Evolutionary conservation across 92 coral and sea anemone species (phyloP).

Genomic region (Epizoanthus illoricatus): DNA sequence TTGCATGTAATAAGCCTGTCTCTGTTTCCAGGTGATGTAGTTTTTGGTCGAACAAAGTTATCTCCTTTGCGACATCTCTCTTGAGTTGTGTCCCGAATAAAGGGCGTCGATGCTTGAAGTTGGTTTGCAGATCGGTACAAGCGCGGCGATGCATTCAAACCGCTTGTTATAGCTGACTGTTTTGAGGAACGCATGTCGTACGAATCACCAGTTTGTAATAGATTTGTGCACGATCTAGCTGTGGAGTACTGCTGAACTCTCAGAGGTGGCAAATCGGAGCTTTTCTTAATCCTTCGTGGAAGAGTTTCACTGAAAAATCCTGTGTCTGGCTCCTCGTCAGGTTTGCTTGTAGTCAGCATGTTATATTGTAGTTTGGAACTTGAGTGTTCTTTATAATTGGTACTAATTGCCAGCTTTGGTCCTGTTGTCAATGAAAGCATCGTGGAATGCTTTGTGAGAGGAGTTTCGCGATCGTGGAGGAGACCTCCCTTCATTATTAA

Average conservation of each 20-base stretch:
- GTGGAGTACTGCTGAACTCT: not conserved
- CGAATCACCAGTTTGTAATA: not conserved
- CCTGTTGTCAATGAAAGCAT: slow-evolving; percentile 14
- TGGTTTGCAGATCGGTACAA: not conserved
- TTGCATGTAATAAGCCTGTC: not conserved
- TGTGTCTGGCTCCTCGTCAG: not conserved
- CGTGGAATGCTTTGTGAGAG: not conserved
- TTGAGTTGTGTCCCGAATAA: not conserved
- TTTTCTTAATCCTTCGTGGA: not conserved
- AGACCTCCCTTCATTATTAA: not conserved
- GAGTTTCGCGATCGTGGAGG: not conserved
- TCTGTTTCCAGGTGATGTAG: not conserved
- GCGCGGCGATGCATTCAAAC: not conserved
- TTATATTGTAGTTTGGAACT: slow-evolving; percentile 23
- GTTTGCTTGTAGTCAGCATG: not conserved
- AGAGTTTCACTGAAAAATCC: not conserved
- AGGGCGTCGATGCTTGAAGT: not conserved
- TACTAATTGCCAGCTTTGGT: not conserved
- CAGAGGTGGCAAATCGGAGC: slow-evolving; percentile 26
- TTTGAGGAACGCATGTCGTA: slow-evolving; percentile 10
- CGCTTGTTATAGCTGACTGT: not conserved
- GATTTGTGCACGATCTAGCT: not conserved
- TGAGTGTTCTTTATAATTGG: slow-evolving; percentile 6
- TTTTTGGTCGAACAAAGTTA: not conserved
- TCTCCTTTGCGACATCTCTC: not conserved